These are phyloP conservation scores for Malacosoma neustria DNA, from an alignment of 2,888 invertebrate species.

Conservation along the genomic window DNA sequence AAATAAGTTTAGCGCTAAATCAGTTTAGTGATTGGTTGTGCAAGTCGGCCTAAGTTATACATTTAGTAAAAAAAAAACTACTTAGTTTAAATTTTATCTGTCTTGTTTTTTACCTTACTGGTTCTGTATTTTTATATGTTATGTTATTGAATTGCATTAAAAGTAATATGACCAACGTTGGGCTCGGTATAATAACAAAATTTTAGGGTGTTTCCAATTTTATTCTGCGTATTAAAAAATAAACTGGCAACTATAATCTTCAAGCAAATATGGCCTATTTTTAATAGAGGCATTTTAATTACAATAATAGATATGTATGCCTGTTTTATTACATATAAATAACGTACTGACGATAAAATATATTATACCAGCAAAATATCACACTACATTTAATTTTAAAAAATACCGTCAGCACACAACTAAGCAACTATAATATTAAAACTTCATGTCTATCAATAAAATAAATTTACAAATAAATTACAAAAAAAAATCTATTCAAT, in stretches of 20 bases:
- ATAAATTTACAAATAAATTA: conserved; percentile 20
- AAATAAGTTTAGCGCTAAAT: too few relatives aligned
- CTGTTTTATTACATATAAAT: conserved; percentile 17
- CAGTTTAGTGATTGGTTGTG: too few relatives aligned
- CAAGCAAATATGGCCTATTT: not conserved
- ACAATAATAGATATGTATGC: conserved; percentile 65
- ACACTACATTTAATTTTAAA: not conserved
- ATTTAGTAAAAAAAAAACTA: too few relatives aligned
- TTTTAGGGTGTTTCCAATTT: too few relatives aligned
- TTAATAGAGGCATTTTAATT: conserved; percentile 26
- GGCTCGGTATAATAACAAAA: too few relatives aligned
- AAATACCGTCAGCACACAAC: not conserved
- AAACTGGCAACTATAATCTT: not conserved
- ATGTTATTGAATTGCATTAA: too few relatives aligned
- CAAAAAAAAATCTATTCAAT: conserved; percentile 9
- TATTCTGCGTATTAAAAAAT: too few relatives aligned
- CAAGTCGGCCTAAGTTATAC: too few relatives aligned
- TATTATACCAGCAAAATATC: not conserved
- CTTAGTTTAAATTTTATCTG: too few relatives aligned
- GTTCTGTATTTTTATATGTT: too few relatives aligned
- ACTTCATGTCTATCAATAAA: conserved; percentile 3
- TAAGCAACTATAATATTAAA: not conserved
- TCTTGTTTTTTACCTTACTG: too few relatives aligned
- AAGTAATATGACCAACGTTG: too few relatives aligned
- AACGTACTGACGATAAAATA: conserved; percentile 21